Percentiles rank a stretch among this genome's conserved stretches.
Conservation (phyloP, 2,113 vertebrate species). For the Ailurus styani region DNA sequence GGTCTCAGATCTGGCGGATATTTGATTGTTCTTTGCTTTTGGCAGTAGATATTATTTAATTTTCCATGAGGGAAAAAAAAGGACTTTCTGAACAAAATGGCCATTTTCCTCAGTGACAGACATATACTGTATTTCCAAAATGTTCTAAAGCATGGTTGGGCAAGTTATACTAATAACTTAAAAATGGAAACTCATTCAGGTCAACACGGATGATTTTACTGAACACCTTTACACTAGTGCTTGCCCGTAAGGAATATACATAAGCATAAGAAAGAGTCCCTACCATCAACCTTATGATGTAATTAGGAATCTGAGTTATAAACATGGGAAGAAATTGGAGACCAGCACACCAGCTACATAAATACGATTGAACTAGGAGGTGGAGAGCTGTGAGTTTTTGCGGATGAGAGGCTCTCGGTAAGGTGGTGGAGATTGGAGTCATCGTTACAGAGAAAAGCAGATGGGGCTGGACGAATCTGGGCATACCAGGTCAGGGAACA, state of each 20-base stretch:
- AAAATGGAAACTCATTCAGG: not conserved
- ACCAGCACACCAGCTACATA: not conserved
- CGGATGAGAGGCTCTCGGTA: not conserved
- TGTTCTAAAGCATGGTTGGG: not conserved
- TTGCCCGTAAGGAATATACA: not conserved
- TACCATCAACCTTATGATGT: not conserved
- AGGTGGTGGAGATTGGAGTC: not conserved
- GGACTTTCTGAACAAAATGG: conserved; percentile 29
- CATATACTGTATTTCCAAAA: not conserved
- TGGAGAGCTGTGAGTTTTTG: not conserved
- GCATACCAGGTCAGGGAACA: not conserved
- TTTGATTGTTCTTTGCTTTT: not conserved
- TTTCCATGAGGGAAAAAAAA: not conserved
- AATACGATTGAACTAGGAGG: not conserved
- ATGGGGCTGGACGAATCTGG: not conserved
- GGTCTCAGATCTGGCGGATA: not conserved
- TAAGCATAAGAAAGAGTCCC: not conserved
- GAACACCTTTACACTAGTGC: not conserved
- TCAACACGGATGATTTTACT: not conserved
- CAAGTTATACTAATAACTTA: not conserved
- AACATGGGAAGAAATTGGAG: not conserved
- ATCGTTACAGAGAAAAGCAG: not conserved
- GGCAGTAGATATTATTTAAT: conserved; percentile 19
- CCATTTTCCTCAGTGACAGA: not conserved
- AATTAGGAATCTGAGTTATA: conserved; percentile 35